Conservation (phyloP, 2,113 vertebrate genomes). For the Zapornia atra region DNA sequence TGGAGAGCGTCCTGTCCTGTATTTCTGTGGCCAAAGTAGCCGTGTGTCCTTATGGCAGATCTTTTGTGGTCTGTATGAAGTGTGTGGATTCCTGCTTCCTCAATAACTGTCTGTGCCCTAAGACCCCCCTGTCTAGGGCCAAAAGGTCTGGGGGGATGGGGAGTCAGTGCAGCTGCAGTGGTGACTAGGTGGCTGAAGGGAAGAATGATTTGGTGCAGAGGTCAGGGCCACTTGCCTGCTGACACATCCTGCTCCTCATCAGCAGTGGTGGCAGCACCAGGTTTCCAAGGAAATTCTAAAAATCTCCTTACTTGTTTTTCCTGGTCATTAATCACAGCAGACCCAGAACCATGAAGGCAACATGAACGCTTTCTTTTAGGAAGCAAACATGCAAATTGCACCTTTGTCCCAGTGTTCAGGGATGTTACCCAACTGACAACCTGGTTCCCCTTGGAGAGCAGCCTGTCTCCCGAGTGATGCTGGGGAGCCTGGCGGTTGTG, state of each 20-base stretch:
- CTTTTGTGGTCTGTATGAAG: background rate
- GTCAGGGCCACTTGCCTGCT: background rate
- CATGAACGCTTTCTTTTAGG: rapidly evolving
- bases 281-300: no score
- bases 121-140: rapidly evolving
- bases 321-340: background rate
- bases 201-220: background rate
- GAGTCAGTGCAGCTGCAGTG: background rate
- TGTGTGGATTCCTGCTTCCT: background rate
- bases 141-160: background rate
- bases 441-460: background rate
- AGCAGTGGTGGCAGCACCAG: background rate
- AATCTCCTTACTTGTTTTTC: background rate
- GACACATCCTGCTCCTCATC: background rate
- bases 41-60: rapidly evolving
- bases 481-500: background rate
- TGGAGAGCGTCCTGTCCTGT: background rate
- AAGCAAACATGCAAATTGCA: background rate
- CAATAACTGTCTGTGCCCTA: background rate
- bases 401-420: background rate
- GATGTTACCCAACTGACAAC: background rate
- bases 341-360: background rate
- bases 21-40: background rate
- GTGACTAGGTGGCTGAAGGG: background rate
- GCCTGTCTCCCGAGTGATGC: background rate